These are phyloP conservation scores for Pterophyllum scalare DNA, from an alignment of 2,113 vertebrate species.

Conservation along the genomic window DNA sequence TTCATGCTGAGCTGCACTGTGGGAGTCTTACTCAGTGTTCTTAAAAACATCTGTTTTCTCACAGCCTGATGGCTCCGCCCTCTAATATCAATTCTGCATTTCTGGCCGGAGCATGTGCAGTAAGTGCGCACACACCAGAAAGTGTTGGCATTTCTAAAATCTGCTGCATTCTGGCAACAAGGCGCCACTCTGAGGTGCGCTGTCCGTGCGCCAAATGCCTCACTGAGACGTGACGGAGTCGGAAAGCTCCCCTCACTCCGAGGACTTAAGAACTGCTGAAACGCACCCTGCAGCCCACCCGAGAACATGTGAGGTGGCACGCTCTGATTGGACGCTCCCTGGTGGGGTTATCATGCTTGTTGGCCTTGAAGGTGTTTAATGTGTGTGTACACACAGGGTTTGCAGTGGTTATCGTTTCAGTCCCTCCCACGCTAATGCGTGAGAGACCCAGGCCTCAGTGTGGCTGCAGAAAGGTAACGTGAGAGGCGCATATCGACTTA, in stretches of 20 bases:
- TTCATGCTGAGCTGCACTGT: background rate
- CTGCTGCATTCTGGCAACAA: background rate
- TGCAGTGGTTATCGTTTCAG: background rate
- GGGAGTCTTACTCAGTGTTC: background rate
- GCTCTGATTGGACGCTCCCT: background rate
- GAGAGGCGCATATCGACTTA: constrained; percentile 45
- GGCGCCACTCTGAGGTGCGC: background rate
- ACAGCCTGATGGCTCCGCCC: background rate
- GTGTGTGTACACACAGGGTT: background rate
- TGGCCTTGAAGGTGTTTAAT: background rate
- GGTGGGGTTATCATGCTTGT: background rate
- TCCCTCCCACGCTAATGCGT: background rate
- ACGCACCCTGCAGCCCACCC: background rate
- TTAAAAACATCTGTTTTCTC: background rate
- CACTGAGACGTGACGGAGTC: constrained; percentile 25
- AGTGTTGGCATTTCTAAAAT: background rate
- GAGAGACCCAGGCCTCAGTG: constrained; percentile 21
- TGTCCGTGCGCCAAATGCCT: constrained; percentile 1
- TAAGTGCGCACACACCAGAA: background rate
- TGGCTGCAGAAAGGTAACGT: constrained; percentile 43
- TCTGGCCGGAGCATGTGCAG: background rate
- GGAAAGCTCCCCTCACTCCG: background rate
- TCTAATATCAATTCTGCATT: too few relatives aligned
- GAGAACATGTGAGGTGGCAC: background rate
- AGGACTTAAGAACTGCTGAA: background rate